Conservation (phyloP, 1,140 invertebrate genomes). For the Panagrolaimus sp. region DNA sequence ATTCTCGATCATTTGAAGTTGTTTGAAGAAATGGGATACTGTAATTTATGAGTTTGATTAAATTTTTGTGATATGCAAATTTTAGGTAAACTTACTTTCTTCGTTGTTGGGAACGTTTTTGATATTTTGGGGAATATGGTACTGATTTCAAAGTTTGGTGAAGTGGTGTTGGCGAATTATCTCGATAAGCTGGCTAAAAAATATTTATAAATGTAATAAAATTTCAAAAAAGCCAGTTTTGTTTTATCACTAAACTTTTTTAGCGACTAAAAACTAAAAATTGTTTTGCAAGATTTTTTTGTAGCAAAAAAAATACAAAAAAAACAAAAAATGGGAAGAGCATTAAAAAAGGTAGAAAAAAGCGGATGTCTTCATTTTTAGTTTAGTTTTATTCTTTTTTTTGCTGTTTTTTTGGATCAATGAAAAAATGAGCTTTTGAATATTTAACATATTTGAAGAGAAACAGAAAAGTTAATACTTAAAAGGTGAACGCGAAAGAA, state of each 20-base stretch:
- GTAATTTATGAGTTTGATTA: not conserved
- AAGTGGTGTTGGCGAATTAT: not conserved
- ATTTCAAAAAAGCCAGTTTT: not conserved
- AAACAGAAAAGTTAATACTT: too few species aligned
- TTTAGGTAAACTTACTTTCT: slow-evolving; percentile 19
- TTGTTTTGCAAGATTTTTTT: too few species aligned
- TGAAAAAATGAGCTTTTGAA: too few species aligned
- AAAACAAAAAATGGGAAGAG: too few species aligned
- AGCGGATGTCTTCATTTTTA: too few species aligned
- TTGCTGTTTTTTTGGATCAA: too few species aligned
- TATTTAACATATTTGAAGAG: too few species aligned
- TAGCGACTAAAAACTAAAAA: too few species aligned
- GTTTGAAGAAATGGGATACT: not conserved
- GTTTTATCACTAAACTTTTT: not conserved
- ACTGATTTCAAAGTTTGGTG: slow-evolving; percentile 14
- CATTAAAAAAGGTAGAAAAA: too few species aligned
- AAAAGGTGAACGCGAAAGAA: too few species aligned
- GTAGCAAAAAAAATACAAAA: too few species aligned
- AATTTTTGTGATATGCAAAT: not conserved
- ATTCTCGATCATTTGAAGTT: slow-evolving; percentile 16
- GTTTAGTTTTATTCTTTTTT: too few species aligned
- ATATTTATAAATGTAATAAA: not conserved
- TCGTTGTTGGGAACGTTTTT: slow-evolving; percentile 18
- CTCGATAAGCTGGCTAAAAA: slow-evolving; percentile 5
- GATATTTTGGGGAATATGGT: slow-evolving; percentile 19